Percentiles rank a stretch among this genome's conserved stretches.
phyloP scores from a whole-genome alignment of 2,888 invertebrate genomes.

The Lathronympha strigana region DNA sequence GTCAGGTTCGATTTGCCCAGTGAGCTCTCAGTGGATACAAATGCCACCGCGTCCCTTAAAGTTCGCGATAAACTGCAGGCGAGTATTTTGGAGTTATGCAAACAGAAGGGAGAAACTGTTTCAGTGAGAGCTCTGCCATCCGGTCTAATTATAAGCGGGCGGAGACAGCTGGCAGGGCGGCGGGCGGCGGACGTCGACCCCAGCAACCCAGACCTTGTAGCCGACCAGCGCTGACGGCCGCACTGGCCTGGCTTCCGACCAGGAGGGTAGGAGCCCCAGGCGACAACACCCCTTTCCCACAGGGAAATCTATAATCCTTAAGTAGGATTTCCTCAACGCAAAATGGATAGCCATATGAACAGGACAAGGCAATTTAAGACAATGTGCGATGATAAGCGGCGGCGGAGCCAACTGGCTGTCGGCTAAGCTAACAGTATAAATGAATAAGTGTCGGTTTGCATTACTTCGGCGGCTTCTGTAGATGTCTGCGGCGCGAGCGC shows the following conservation, averaged over 20 bases:
- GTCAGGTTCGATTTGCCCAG: constrained; percentile 21
- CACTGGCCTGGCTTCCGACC: constrained; percentile 50
- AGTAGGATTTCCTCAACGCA: constrained; percentile 48
- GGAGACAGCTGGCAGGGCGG: constrained; percentile 66
- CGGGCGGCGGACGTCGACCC: constrained; percentile 68
- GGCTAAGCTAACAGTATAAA: constrained; percentile 20
- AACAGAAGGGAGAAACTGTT: constrained; percentile 75
- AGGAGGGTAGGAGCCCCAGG: constrained; percentile 49
- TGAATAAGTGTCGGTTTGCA: constrained; percentile 45
- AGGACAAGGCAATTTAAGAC: constrained; percentile 63
- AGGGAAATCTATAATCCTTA: constrained; percentile 38
- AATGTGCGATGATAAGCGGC: constrained; percentile 50
- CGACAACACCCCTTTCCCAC: constrained; percentile 19
- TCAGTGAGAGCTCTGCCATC: constrained; percentile 72
- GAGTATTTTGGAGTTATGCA: constrained; percentile 66
- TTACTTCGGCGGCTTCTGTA: constrained; percentile 24
- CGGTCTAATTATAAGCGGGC: constrained; percentile 77
- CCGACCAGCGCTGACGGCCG: constrained; percentile 52
- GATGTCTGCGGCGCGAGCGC: constrained; percentile 28
- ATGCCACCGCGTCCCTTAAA: constrained; percentile 28
- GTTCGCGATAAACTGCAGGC: constrained; percentile 58
- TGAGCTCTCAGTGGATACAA: constrained; percentile 4
- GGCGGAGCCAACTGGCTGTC: constrained; percentile 24
- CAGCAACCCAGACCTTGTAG: constrained; percentile 74
- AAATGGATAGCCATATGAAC: constrained; percentile 46